Base-by-base conservation (phyloP, 2,888 invertebrate genomes). In the Netelia inedita region DNA sequence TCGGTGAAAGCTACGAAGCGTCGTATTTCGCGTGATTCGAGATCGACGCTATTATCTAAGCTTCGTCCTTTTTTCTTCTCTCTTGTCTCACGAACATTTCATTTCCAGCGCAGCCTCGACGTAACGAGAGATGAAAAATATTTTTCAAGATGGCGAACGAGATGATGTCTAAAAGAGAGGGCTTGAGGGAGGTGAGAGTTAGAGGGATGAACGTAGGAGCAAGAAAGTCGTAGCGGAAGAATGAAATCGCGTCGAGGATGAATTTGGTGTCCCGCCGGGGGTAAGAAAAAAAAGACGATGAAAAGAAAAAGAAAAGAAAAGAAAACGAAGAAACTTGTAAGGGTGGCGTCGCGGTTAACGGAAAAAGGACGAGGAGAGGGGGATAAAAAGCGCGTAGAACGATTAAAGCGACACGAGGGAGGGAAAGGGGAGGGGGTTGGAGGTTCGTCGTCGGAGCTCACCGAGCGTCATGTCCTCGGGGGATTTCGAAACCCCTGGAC, bases 401-500 rank as follows among this genome's bases (percentile, higher is more conserved):
- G 85, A 85, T 85, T 85, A 85, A 79, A 65, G 85, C 81, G 85
- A 88, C 83, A 85, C 79, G 35, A 35, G 35, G 28, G 5, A 28
- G 28, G 35, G 35, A 35, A 2, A 35, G 35, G 35, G 5, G 6
- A 6, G 35, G 35, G 35, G 6, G 6, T 6, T 6, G 35, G 35
- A 35, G 85, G 82, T 50, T 79, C 82, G 75, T 78, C 81, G 69
- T 46, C 75, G 74, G 61, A 59, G 65, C 72, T 53, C 65, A 75
- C 43, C 46, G 66, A 71, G 57, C 71, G 61, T 63, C 23, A 72
- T 66, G 66, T 68, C 87, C 85, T 80, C 68, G 59, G 73, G 86
- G 87, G 73, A 79, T 72, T 21, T 61, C 83, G 85, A 6, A 35
- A 6, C 35, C 35, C 35, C 35, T 35, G 35, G 87, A 80, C 79